Evolutionary conservation across 2,888 invertebrate genomes (phyloP).

Genomic region (Epinotia demarniana): DNA sequence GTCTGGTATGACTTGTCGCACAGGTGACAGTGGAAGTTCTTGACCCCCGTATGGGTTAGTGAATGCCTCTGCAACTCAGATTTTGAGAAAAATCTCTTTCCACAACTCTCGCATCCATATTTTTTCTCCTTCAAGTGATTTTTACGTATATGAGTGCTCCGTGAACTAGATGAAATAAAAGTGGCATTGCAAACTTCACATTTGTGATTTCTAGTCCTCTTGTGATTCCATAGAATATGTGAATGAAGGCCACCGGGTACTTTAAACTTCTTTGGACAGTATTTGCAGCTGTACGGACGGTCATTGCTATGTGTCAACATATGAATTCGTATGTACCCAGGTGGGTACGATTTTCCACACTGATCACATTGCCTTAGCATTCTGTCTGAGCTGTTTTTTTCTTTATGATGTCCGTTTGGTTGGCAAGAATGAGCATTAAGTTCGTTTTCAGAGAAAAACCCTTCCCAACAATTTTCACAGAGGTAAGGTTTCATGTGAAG

Average conservation of each 20-base stretch:
- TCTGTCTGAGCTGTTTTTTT: constrained; percentile 63
- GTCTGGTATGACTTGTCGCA: constrained; percentile 82
- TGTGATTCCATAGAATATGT: constrained; percentile 79
- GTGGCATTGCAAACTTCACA: constrained; percentile 80
- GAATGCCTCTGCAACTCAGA: constrained; percentile 77
- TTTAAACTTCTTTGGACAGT: constrained; percentile 80
- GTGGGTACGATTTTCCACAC: constrained; percentile 80
- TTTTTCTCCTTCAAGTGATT: constrained; percentile 80
- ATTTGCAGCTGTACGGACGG: constrained; percentile 74
- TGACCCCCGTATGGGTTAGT: constrained; percentile 78
- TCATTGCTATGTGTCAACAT: constrained; percentile 77
- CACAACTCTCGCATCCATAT: constrained; percentile 76
- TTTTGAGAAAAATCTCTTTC: constrained; percentile 77
- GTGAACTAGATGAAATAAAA: constrained; percentile 77
- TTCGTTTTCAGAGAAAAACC: constrained; percentile 66
- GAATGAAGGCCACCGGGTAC: constrained; percentile 77
- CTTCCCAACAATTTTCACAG: constrained; percentile 79
- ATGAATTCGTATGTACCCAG: constrained; percentile 78
- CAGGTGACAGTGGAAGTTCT: constrained; percentile 78
- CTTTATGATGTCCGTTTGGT: constrained; percentile 62
- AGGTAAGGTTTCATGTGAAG: constrained; percentile 74
- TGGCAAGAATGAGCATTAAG: constrained; percentile 68
- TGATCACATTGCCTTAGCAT: constrained; percentile 76
- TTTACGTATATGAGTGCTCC: constrained; percentile 77
- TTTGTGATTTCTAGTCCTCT: constrained; percentile 75